Conservation (phyloP, 2,888 invertebrate species). For the Neoascia interrupta region DNA sequence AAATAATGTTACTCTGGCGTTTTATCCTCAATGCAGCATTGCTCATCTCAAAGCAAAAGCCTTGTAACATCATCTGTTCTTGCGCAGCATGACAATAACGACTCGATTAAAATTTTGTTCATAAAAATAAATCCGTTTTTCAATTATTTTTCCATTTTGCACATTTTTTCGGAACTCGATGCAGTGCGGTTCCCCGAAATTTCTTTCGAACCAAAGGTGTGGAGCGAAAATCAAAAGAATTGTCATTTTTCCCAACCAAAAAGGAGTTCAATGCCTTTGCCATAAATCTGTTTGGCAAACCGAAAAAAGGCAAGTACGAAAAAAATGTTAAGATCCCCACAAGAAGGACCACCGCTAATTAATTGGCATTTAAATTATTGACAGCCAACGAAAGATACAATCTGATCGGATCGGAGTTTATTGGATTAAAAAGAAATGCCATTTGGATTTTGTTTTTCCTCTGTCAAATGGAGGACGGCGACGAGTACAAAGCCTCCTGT, state of each 20-base stretch:
- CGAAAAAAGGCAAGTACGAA: neutral
- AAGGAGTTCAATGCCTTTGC: conserved; percentile 44
- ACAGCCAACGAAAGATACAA: conserved; percentile 59
- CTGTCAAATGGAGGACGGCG: conserved; percentile 7
- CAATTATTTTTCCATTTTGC: conserved; percentile 18
- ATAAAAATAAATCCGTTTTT: too few species aligned
- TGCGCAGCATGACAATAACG: conserved; percentile 22
- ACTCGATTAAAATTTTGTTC: neutral
- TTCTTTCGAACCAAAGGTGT: conserved; percentile 20
- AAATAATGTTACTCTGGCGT: too few species aligned
- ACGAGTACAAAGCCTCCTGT: neutral
- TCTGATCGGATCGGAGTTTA: conserved; percentile 61
- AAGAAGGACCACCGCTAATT: conserved; percentile 54
- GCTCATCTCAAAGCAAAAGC: too few species aligned
- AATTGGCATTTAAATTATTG: conserved; percentile 69
- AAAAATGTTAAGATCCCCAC: neutral
- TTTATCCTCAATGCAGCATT: too few species aligned
- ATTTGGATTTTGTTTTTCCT: conserved; percentile 9
- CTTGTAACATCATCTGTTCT: conserved; percentile 3
- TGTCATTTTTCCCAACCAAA: conserved; percentile 26
- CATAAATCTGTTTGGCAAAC: conserved; percentile 25
- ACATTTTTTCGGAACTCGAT: too few species aligned
- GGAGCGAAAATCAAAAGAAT: conserved; percentile 26
- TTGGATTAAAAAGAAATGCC: conserved; percentile 55
- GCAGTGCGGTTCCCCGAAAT: neutral